Conservation (phyloP, 2,888 invertebrate species). For the Parapristionchus giblindavisi region DNA sequence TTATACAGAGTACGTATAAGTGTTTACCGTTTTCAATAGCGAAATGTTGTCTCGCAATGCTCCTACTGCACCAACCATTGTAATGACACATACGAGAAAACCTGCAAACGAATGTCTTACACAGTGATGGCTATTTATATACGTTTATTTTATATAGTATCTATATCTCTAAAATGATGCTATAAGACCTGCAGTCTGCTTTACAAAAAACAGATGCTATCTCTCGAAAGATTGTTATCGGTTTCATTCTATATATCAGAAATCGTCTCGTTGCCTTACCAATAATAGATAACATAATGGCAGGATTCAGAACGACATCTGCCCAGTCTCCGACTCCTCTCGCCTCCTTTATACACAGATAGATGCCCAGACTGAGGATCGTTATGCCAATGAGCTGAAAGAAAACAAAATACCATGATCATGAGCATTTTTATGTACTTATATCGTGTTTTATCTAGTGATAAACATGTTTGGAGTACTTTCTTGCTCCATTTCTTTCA, state of each 20-base stretch:
- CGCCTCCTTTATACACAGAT: conserved; percentile 67
- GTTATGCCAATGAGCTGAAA: conserved; percentile 66
- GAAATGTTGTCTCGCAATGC: conserved; percentile 67
- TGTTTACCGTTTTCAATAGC: conserved; percentile 64
- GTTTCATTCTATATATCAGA: conserved; percentile 11
- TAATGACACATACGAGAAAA: conserved; percentile 58
- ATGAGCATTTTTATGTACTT: too few species aligned
- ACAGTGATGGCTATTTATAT: neutral
- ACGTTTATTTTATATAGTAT: neutral
- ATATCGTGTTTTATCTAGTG: too few species aligned
- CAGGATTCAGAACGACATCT: conserved; percentile 66
- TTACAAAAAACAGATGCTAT: neutral
- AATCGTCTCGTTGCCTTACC: too few species aligned
- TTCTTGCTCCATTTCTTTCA: too few species aligned
- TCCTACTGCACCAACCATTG: conserved; percentile 65
- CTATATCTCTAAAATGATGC: neutral
- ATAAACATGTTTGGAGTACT: too few species aligned
- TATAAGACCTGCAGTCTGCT: neutral
- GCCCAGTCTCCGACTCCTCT: conserved; percentile 58
- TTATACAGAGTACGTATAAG: too few species aligned
- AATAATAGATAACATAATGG: conserved; percentile 57
- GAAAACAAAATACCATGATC: neutral
- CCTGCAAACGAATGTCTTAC: conserved; percentile 43
- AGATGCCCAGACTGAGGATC: conserved; percentile 66
- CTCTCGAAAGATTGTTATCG: neutral